Conservation (phyloP, 2,797 vertebrate genomes). For the Notamacropus eugenii region DNA sequence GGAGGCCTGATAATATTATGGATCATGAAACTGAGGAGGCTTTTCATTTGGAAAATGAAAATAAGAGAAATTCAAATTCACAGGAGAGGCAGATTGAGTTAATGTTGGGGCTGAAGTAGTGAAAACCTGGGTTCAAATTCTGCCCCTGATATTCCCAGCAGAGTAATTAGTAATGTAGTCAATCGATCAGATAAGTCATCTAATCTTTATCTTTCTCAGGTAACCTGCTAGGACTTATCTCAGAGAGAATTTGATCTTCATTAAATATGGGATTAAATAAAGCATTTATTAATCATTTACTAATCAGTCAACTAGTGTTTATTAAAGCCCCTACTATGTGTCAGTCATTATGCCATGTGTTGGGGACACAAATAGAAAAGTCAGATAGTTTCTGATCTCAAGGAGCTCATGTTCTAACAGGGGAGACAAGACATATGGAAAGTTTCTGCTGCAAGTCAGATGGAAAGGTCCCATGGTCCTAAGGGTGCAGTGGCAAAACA, state of each 20-base stretch:
- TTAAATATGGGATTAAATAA: background rate
- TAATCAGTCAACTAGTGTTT: background rate
- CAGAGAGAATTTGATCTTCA: background rate
- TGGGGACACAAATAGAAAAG: background rate
- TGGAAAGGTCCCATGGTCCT: background rate
- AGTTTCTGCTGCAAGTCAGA: background rate
- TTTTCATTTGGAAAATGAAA: slow-evolving; percentile 70
- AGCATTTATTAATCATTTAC: background rate
- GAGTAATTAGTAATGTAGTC: background rate
- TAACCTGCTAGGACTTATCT: background rate
- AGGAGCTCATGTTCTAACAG: background rate
- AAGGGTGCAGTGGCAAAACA: background rate
- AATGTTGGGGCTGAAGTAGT: background rate
- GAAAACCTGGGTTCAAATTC: background rate
- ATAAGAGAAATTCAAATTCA: background rate
- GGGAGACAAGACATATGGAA: background rate
- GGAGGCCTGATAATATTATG: slow-evolving; percentile 75
- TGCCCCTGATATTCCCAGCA: background rate
- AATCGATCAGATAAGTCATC: background rate
- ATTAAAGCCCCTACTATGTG: background rate
- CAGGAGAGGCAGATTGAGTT: background rate
- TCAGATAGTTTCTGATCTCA: background rate
- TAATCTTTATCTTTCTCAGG: background rate
- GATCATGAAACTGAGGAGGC: slow-evolving; percentile 66
- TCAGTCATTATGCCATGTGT: background rate